Evolutionary conservation across 2,797 vertebrate genomes (phyloP), one percentile per base, ranked within the genome.

Genomic region (Eidolon dupreanum): DNA sequence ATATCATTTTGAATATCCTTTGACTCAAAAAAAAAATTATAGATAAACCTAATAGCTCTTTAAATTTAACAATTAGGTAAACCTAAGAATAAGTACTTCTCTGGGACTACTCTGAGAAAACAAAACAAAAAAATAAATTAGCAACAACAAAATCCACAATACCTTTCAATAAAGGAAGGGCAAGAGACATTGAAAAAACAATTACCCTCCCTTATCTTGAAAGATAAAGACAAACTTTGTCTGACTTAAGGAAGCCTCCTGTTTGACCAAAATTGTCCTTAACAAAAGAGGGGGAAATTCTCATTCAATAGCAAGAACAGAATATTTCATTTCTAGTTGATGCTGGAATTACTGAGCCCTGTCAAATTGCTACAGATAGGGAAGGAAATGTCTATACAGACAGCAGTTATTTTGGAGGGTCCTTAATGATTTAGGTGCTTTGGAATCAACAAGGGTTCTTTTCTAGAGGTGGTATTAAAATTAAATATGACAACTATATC

Each of bases 201-300:
- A 85, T 68, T 89, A 38, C 20, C 8, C 22, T 71, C 4, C 38
- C 61, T 92, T 90, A 90, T 20, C 87, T 92, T 74, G 41, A 59
- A 92, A 92, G 94, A 90, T 90, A 71, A 53, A 88, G 59, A 61
- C 22, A 68, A 61, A 41, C 81, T 78, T 97, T 53, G 17, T 41
- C 59, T 79, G 53, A 33, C 57, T n/a, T 68, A 43, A 71, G 46
- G 71, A 31, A 36, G 16, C 1, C 33, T 79, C 33, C 66, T 46
- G 8, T 49, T 89, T 57, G 26, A 63, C 65, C 51, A 68, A 78
- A 90, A 88, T n/a, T 75, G 26, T 1, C 8, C 19, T 81, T 61
- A 8, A 33, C 1, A 16, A 63, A 89, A 68, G 43, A 74, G 61
- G n/a, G 10, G 59, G 26, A 26, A n/a, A 26, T 65, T 41, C 46